phyloP scores from a whole-genome alignment of 1,140 invertebrate genomes.

The Vanessa tameamea region DNA sequence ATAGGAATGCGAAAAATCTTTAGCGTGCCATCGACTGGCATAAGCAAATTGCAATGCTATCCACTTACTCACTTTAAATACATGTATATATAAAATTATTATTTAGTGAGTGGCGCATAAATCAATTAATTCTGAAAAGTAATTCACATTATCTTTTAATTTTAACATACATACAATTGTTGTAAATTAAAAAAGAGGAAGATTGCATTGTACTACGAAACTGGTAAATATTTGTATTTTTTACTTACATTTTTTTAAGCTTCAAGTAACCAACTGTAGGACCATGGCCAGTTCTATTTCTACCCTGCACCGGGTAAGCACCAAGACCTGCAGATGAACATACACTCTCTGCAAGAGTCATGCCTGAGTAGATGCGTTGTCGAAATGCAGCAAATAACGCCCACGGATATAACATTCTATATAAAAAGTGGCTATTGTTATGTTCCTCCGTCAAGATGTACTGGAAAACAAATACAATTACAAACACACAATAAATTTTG shows the following conservation, averaged over 20 bases:
- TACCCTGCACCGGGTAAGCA: slow-evolving; percentile 89
- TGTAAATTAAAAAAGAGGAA: too few relatives aligned
- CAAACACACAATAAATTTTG: too few relatives aligned
- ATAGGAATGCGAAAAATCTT: too few relatives aligned
- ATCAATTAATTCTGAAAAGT: too few relatives aligned
- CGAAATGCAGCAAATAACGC: slow-evolving; percentile 93
- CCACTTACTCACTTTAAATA: too few relatives aligned
- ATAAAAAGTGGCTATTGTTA: slow-evolving; percentile 84
- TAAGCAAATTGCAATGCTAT: too few relatives aligned
- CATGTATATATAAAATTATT: too few relatives aligned
- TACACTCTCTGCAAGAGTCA: slow-evolving; percentile 94
- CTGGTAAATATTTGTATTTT: background rate
- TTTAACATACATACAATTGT: too few relatives aligned
- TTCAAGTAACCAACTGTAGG: slow-evolving; percentile 84
- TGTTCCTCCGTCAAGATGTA: slow-evolving; percentile 87
- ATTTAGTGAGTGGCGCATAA: too few relatives aligned
- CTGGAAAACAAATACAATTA: slow-evolving; percentile 78
- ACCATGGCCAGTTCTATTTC: slow-evolving; percentile 89
- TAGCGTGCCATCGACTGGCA: too few relatives aligned
- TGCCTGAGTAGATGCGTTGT: slow-evolving; percentile 93
- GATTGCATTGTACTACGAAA: too few relatives aligned
- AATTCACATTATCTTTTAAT: too few relatives aligned
- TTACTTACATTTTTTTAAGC: slow-evolving; percentile 79
- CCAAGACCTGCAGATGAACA: slow-evolving; percentile 95
- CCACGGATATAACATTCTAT: slow-evolving; percentile 91